These are phyloP conservation scores for Venustaconcha ellipsiformis DNA, from an alignment of 1,140 invertebrate species.

Conservation along the genomic window DNA sequence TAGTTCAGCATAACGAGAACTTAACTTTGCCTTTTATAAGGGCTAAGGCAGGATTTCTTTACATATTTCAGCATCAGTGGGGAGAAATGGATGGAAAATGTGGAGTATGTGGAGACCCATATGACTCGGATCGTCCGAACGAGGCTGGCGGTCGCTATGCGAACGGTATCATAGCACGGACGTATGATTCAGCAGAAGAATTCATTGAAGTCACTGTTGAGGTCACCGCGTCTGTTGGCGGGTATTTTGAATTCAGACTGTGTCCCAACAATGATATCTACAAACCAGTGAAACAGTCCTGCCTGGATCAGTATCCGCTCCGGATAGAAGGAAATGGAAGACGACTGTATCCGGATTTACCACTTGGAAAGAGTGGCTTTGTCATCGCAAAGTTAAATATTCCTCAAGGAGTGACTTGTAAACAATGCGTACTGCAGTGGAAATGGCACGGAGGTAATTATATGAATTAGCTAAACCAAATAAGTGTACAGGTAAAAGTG, in stretches of 20 bases:
- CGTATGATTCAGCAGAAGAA: conserved; percentile 49
- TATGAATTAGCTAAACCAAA: no score
- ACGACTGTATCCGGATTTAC: conserved; percentile 3
- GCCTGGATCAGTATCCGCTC: conserved; percentile 24
- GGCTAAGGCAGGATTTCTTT: background rate
- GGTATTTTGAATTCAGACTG: conserved; percentile 88
- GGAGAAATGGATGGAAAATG: conserved; percentile 60
- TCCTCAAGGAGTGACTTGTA: conserved; percentile 54
- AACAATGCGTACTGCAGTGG: conserved; percentile 66
- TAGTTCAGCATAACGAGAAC: no score
- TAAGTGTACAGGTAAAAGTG: no score
- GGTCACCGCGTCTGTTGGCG: conserved; percentile 62
- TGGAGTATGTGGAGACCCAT: conserved; percentile 67
- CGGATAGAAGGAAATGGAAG: background rate
- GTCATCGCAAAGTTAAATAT: conserved; percentile 43
- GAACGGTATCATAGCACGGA: conserved; percentile 53
- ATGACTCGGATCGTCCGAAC: conserved; percentile 57
- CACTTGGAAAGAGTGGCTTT: conserved; percentile 1
- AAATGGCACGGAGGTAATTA: conserved; percentile 62
- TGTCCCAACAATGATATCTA: conserved; percentile 75
- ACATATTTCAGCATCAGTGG: conserved; percentile 26
- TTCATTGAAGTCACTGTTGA: conserved; percentile 26
- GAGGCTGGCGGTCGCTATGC: conserved; percentile 64
- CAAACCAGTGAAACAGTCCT: conserved; percentile 11
- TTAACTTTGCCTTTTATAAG: no score